Percentiles rank a stretch among this genome's conserved stretches.
Evolutionary conservation across 2,888 invertebrate genomes (phyloP).

Genomic region (Papilio elwesi): DNA sequence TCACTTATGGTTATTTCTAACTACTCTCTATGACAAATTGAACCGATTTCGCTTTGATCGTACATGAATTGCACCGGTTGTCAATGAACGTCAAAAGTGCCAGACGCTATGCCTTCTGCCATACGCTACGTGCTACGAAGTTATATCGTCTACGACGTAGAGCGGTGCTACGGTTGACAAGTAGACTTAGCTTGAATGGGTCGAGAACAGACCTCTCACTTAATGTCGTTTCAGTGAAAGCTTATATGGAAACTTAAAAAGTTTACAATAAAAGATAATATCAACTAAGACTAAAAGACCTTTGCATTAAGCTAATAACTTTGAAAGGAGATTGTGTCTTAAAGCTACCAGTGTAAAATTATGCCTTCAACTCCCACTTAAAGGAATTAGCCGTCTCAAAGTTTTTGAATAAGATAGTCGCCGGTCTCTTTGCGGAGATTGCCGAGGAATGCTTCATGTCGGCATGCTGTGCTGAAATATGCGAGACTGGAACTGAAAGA

Average conservation of each 20-base stretch:
- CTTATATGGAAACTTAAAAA: neutral
- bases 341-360: too few species aligned
- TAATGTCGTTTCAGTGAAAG: neutral
- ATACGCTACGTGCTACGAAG: constrained; percentile 10
- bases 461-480: too few species aligned
- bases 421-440: too few species aligned
- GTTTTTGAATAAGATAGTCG: too few species aligned
- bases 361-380: too few species aligned
- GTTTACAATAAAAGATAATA: too few species aligned
- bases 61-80: neutral
- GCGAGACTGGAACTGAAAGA: too few species aligned
- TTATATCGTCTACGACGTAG: constrained; percentile 13
- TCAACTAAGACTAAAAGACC: too few species aligned
- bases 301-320: too few species aligned
- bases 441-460: too few species aligned
- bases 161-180: constrained; percentile 1
- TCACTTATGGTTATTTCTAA: neutral
- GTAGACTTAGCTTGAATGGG: constrained; percentile 8
- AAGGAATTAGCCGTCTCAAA: too few species aligned
- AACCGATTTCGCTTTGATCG: neutral
- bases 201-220: constrained; percentile 2
- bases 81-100: constrained; percentile 9
- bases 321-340: too few species aligned
- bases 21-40: neutral
- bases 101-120: constrained; percentile 2